Evolutionary conservation across 2,888 invertebrate species (phyloP), one percentile per base, ranked within the genome.

Genomic region (Geotrupes spiniger): DNA sequence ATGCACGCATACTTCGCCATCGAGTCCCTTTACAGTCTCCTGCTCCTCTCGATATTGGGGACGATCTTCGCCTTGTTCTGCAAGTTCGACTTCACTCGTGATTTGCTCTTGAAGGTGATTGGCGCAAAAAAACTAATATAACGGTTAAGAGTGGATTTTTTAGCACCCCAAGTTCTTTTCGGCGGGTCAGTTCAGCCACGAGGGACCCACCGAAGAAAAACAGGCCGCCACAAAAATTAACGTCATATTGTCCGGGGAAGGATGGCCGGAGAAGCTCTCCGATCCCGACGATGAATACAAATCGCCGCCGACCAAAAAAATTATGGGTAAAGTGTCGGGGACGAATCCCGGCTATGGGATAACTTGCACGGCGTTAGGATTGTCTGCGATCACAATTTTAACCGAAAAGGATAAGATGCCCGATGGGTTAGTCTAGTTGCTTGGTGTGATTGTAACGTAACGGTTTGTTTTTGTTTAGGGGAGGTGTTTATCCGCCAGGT

Each of bases 401-500:
- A 80, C 79, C 12, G 92, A 96, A 66, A 74, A 74, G 25, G 79
- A 84, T 45, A 85, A 85, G 63, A 79, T 96, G 78, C 93, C 94
- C 0, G 69, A 75, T 38, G 74, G 70, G 89, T 89, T 68, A 77
- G 80, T 73, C 43, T 47, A 21, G 46, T 48, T 25, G 3, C 6
- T 21, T 4, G 3, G 3, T 21, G 4, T 4, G 6, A 21, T 21
- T 4, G 3, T 4, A 21, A 21, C 3, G 6, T 21, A 21, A 21
- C 21, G 12, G 46, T 46, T 27, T 25, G 37, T 41, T 31, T 58
- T 58, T 54, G 75, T 78, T 48, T 72, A 91, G 89, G 6, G 92
- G 92, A 26, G 96, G 96, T 8, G 94, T 96, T 1, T 76, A 86
- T 48, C 79, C 95, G 0, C 91, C 96, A 0, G 94, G 86, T 1